phyloP scores from a whole-genome alignment of 2,113 vertebrate genomes.

The Axis porcinus region DNA sequence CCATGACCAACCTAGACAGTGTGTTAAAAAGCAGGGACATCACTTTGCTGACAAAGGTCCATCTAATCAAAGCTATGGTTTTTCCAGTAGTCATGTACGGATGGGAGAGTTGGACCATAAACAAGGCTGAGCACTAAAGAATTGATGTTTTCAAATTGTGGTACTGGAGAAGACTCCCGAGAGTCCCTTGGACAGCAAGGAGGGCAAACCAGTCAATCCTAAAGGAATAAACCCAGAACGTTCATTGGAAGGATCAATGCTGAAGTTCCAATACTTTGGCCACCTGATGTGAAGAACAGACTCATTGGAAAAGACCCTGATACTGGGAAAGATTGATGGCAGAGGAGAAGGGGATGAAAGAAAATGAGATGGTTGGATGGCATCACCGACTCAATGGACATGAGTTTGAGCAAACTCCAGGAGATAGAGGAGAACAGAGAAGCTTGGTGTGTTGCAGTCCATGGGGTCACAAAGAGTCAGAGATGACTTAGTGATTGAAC shows the following conservation, averaged over 20 bases:
- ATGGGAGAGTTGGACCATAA: neutral
- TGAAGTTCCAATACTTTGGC: neutral
- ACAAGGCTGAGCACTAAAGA: neutral
- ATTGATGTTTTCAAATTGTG: neutral
- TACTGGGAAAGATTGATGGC: neutral
- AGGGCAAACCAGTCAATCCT: neutral
- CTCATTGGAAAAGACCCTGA: neutral
- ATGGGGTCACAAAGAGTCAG: neutral
- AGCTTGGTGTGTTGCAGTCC: neutral
- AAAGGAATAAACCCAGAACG: neutral
- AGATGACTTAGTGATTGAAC: neutral
- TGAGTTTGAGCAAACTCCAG: neutral
- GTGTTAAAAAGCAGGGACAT: neutral
- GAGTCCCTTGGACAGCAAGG: neutral
- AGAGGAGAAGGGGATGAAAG: neutral
- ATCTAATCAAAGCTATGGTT: neutral
- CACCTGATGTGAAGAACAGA: neutral
- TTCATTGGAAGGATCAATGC: neutral
- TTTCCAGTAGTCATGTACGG: neutral
- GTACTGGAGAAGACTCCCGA: neutral
- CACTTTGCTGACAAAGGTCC: neutral
- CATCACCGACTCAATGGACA: neutral
- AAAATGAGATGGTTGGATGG: neutral
- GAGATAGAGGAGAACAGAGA: neutral
- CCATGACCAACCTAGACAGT: neutral